These are phyloP conservation scores for Catostomus latipinnis DNA, from an alignment of 2,797 vertebrate genomes.

Conservation along the genomic window DNA sequence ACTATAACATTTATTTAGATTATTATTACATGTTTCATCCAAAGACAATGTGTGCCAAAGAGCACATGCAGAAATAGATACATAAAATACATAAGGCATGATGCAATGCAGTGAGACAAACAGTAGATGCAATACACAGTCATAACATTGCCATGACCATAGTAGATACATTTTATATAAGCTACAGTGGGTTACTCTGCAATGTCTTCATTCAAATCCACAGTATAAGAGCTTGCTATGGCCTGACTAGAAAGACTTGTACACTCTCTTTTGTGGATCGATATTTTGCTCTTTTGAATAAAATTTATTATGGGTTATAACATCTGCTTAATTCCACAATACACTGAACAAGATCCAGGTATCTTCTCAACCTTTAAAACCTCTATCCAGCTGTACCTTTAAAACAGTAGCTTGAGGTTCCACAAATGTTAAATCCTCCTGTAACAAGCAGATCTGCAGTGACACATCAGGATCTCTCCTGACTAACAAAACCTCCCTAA, in stretches of 20 bases:
- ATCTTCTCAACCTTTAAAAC: neutral
- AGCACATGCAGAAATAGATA: constrained; percentile 53
- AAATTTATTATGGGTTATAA: constrained; percentile 11
- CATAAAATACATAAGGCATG: constrained; percentile 32
- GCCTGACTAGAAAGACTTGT: neutral
- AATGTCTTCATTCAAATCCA: neutral
- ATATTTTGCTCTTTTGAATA: neutral
- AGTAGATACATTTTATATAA: constrained; percentile 20
- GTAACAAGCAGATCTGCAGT: constrained; percentile 18
- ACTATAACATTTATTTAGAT: constrained; percentile 40
- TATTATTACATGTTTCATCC: constrained; percentile 47
- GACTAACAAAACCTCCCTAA: constrained; percentile 18
- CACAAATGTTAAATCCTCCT: constrained; percentile 11
- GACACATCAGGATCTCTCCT: neutral
- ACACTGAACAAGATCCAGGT: neutral
- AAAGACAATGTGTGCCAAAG: constrained; percentile 30
- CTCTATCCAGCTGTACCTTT: neutral
- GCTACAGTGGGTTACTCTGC: neutral
- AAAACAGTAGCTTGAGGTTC: constrained; percentile 10
- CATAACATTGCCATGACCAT: constrained; percentile 13
- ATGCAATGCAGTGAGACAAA: constrained; percentile 12
- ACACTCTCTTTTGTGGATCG: neutral
- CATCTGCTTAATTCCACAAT: neutral
- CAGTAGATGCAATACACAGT: constrained; percentile 26
- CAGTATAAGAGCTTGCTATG: neutral